Percentiles rank a stretch among this genome's conserved stretches.
Evolutionary conservation across 2,113 vertebrate genomes (phyloP).

Genomic region (Cettia cetti): DNA sequence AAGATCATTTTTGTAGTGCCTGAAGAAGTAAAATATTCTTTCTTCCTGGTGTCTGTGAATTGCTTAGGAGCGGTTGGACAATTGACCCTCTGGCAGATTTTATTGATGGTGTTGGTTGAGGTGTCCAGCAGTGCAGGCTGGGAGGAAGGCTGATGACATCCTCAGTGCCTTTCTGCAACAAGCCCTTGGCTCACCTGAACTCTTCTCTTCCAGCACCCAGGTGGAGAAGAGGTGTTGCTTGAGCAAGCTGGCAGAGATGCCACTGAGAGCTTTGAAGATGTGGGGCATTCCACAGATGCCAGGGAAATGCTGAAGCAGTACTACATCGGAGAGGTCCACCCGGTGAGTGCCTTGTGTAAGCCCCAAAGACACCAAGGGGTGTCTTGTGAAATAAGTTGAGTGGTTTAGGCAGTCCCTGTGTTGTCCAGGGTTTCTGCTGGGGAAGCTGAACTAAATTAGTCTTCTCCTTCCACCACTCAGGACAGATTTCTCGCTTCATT

Average conservation of each 20-base stretch:
- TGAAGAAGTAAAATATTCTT: background rate
- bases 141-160: background rate
- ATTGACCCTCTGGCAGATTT: background rate
- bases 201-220: conserved; percentile 84
- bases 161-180: background rate
- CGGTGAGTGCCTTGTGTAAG: conserved; percentile 71
- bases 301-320: conserved; percentile 92
- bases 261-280: conserved; percentile 94
- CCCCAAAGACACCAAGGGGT: background rate
- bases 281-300: conserved; percentile 92
- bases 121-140: rapidly evolving
- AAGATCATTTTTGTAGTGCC: background rate
- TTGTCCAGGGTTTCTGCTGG: background rate
- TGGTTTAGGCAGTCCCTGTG: background rate
- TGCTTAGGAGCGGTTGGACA: background rate
- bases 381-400: background rate
- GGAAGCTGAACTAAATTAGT: background rate
- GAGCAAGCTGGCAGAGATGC: conserved; percentile 90
- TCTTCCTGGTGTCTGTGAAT: background rate
- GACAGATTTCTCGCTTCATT: background rate
- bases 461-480: background rate
- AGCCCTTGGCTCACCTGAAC: background rate
- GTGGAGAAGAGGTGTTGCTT: conserved; percentile 91
- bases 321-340: conserved; percentile 86
- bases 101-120: background rate